Evolutionary conservation across 2,888 invertebrate genomes (phyloP).

Genomic region (Meiosimyza decipiens): DNA sequence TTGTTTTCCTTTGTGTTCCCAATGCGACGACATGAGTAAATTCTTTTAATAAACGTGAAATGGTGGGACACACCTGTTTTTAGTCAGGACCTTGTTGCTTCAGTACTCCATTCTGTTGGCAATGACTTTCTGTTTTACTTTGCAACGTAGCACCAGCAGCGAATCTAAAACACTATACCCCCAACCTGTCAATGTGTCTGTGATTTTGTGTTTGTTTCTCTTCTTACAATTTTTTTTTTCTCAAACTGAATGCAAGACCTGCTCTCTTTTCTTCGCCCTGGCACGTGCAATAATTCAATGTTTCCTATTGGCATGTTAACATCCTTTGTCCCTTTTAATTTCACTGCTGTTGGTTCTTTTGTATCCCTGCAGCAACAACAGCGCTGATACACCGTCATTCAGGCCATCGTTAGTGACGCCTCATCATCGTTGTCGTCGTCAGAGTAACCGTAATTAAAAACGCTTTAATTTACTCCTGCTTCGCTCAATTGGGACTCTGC

Average conservation of each 20-base stretch:
- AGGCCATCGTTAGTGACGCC: constrained; percentile 10
- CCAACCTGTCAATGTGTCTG: background rate
- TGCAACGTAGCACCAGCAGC: constrained; percentile 1
- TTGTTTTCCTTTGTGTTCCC: too few relatives aligned
- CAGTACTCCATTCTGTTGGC: constrained; percentile 44
- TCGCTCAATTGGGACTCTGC: background rate
- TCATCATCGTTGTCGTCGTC: constrained; percentile 49
- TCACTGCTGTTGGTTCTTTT: constrained; percentile 45
- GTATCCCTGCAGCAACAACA: constrained; percentile 29
- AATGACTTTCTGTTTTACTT: constrained; percentile 49
- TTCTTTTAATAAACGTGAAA: constrained; percentile 33
- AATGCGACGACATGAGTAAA: constrained; percentile 26
- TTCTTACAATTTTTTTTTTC: constrained; percentile 28
- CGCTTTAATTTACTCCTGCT: constrained; percentile 59
- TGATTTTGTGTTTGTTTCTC: background rate
- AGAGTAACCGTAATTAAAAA: constrained; percentile 63
- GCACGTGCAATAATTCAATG: constrained; percentile 55
- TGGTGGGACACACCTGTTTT: background rate
- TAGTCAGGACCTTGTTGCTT: constrained; percentile 44
- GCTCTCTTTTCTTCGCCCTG: constrained; percentile 32
- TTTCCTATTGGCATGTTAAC: constrained; percentile 41
- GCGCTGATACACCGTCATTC: constrained; percentile 14
- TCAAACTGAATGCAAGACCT: constrained; percentile 33
- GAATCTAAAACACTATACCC: constrained; percentile 17
- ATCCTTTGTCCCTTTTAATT: constrained; percentile 37